Evolutionary conservation across 37 sponge, comb jelly and placozoan genomes (phyloP).

Genomic region (Haliclona indistincta): DNA sequence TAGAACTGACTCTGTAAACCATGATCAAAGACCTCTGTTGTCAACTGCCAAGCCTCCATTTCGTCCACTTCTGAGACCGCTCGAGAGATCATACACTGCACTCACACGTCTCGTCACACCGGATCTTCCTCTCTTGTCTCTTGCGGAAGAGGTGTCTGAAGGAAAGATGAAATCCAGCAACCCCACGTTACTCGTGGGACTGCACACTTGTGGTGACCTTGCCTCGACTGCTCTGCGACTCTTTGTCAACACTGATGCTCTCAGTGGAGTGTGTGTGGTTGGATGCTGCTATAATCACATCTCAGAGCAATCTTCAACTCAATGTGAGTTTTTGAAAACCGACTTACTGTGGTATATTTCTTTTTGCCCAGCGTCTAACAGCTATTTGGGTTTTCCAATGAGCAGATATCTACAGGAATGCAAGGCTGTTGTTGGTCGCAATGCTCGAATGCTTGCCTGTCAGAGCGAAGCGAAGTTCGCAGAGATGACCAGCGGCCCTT

Average conservation of each 20-base stretch:
- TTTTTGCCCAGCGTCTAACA: not conserved
- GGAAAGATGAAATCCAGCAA: not conserved
- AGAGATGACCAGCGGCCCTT: not conserved
- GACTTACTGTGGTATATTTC: not conserved
- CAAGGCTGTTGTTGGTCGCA: slow-evolving; percentile 22
- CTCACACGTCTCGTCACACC: not conserved
- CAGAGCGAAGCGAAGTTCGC: slow-evolving; percentile 25
- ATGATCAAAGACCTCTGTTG: too few species aligned
- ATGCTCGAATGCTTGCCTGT: slow-evolving; percentile 45
- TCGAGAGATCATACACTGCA: slow-evolving; percentile 7
- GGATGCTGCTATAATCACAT: slow-evolving; percentile 75
- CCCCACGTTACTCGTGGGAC: slow-evolving; percentile 31
- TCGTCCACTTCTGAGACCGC: too few species aligned
- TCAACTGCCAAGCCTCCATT: too few species aligned
- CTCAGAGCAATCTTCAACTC: slow-evolving; percentile 25
- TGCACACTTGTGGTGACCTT: slow-evolving; percentile 66
- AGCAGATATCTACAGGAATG: slow-evolving; percentile 12
- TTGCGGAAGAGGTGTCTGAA: not conserved
- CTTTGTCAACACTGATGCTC: not conserved
- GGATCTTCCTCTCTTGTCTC: not conserved
- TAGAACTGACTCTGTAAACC: too few species aligned
- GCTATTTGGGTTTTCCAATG: slow-evolving; percentile 41
- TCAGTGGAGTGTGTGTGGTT: slow-evolving; percentile 46
- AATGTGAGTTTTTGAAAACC: not conserved
- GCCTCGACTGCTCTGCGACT: slow-evolving; percentile 18